Conservation (phyloP, 2,113 vertebrate genomes). For the human region GRCh38 chr19:49574001-49574500, state of each 20-base stretch:
- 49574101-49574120: no score
- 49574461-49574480: no score
- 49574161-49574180: neutral
- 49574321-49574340: neutral
- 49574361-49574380: neutral
- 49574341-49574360: neutral
- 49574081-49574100: no score
- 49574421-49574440: neutral
- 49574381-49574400: neutral
- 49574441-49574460: neutral
- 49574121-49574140: no score
- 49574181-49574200: neutral
- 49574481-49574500: neutral
- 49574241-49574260: neutral
- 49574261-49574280: neutral
- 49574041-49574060: no score
- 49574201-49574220: neutral
- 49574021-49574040: no score
- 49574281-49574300: neutral
- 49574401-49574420: neutral
- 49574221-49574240: neutral
- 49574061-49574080: no score
- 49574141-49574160: accelerated
- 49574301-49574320: neutral
- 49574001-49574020: no score